A percentile compares a stretch with the other conserved stretches of the same genome.
phyloP scores from a whole-genome alignment of 2,888 invertebrate genomes.

The Mythimna ferrago region DNA sequence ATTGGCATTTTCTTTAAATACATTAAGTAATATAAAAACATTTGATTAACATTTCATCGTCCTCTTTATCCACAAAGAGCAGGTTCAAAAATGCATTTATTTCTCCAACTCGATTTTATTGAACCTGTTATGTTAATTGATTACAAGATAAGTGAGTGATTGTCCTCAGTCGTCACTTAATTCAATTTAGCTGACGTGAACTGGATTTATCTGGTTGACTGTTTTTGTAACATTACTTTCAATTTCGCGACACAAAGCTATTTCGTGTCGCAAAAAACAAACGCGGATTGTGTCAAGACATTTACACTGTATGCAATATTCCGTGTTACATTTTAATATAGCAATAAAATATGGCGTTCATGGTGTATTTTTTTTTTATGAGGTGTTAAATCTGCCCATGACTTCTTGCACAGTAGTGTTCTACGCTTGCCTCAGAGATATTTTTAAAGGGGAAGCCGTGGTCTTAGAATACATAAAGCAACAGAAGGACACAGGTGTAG shows the following conservation, averaged over 20 bases:
- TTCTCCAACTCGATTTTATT: conserved; percentile 20
- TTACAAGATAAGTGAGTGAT: conserved; percentile 38
- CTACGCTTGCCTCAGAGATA: no score
- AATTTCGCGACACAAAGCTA: conserved; percentile 36
- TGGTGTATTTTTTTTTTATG: no score
- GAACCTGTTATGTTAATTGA: conserved; percentile 46
- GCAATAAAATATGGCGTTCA: neutral
- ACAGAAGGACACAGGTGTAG: no score
- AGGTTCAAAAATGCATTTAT: neutral
- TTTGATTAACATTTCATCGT: neutral
- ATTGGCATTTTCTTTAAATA: neutral
- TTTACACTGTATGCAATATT: conserved; percentile 28
- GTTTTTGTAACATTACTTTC: conserved; percentile 59
- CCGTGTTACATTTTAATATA: conserved; percentile 24
- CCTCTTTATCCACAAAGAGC: neutral
- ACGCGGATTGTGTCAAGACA: conserved; percentile 11
- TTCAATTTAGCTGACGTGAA: conserved; percentile 26
- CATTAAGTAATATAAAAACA: neutral
- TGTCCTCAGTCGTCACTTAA: conserved; percentile 48
- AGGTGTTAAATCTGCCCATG: no score
- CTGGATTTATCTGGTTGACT: conserved; percentile 39
- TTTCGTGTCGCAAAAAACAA: conserved; percentile 36
- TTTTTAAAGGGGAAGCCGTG: no score
- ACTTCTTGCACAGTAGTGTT: no score
- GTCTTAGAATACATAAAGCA: no score